A percentile compares a stretch with the other conserved stretches of the same genome.
Conservation (phyloP, 2,797 vertebrate species). For the Neosilurus mollespiculum region DNA sequence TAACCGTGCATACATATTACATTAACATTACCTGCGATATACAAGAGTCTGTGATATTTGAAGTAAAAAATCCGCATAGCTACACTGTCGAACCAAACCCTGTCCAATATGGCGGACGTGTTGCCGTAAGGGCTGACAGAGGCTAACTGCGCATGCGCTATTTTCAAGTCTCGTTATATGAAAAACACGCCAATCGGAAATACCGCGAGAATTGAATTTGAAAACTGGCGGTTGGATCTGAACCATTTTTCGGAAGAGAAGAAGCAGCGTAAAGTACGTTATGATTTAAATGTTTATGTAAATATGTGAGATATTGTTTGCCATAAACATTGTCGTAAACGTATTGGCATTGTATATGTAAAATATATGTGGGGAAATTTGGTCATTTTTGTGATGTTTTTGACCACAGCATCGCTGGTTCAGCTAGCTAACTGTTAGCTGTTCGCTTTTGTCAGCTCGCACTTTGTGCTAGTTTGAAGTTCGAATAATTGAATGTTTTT, state of each 20-base stretch:
- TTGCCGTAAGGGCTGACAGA: not conserved
- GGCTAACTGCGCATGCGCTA: not conserved
- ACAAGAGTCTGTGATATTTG: not conserved
- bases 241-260: not conserved
- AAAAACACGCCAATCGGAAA: not conserved
- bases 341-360: not conserved
- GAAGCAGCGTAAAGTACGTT: not conserved
- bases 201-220: slow-evolving; percentile 28
- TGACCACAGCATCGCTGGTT: not conserved
- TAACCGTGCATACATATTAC: not conserved
- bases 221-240: slow-evolving; percentile 22
- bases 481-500: not conserved
- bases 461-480: not conserved
- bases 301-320: not conserved
- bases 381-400: not conserved
- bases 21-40: not conserved
- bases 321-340: not conserved
- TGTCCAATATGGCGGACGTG: not conserved
- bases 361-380: not conserved
- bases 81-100: not conserved
- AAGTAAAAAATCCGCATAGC: not conserved
- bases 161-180: not conserved
- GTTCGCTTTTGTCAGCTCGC: not conserved
- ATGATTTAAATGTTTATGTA: not conserved
- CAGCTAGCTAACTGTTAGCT: not conserved